phyloP scores from a whole-genome alignment of 1,140 invertebrate genomes.

The Yoshiicerus persimilis region DNA sequence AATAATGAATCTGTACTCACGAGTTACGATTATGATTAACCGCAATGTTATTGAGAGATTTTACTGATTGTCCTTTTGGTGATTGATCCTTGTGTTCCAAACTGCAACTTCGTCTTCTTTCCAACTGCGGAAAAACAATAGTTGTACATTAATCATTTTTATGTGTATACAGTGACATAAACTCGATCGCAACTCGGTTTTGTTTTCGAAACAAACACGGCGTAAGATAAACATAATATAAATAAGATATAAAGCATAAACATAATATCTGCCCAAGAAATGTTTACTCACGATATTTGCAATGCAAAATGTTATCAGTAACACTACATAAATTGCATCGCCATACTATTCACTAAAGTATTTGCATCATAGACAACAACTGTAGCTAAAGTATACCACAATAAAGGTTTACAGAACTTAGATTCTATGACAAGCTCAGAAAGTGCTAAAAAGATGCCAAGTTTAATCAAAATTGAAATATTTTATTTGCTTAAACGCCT shows the following conservation, averaged over 20 bases:
- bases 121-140: not conserved
- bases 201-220: not conserved
- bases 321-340: too few species aligned
- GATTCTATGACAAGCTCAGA: too few species aligned
- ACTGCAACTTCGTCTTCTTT: not conserved
- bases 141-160: not conserved
- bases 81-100: not conserved
- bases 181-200: not conserved
- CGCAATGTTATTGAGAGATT: not conserved
- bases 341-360: too few species aligned
- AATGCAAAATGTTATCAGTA: too few species aligned
- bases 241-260: not conserved
- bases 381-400: too few species aligned
- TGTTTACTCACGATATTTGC: too few species aligned
- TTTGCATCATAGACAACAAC: too few species aligned
- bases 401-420: too few species aligned
- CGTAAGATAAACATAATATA: not conserved
- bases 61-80: not conserved
- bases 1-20: not conserved
- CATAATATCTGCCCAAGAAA: too few species aligned
- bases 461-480: too few species aligned
- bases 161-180: not conserved
- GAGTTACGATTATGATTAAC: not conserved
- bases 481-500: too few species aligned
- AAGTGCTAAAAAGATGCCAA: too few species aligned